Evolutionary conservation across 2,888 invertebrate genomes (phyloP), one percentile per base, ranked within the genome.

Genomic region (Archaeoteleia sp.): DNA sequence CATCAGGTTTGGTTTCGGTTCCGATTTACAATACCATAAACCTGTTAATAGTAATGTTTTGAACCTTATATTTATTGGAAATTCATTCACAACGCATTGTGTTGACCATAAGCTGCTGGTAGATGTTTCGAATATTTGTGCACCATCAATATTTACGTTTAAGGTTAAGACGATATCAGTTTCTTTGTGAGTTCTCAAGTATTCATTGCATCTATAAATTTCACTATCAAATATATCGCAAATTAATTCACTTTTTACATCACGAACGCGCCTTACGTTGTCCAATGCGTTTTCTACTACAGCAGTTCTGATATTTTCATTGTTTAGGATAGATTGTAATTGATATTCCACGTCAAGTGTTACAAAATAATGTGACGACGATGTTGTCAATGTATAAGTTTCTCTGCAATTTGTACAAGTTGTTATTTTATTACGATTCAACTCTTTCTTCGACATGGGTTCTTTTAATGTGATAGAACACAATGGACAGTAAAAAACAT

Each of bases 111-210:
- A 40, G 13, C 68, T 60, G 9, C n/a, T 29, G 6, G 32, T 46
- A 7, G 57, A 39, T 5, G 45, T 40, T 1, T 67, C 35, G 9
- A 66, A 66, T 15, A 67, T 35, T 20, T 42, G 17, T 2, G 57
- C 60, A 1, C 60, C 71, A 42, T 73, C 69, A 6, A 51, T 62
- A 29, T 67, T 73, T 0, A 60, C n/a, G 32, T 67, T 70, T 2
- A 58, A 37, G 1, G 70, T 70, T 5, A 70, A 39, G 20, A 65
- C 37, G 17, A 57, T 43, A 7, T 27, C 15, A 25, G n/a, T n/a
- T n/a, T 45, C 49, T 35, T 23, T 2, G 27, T 34, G 13, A 7
- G 1, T 15, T 12, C 7, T 23, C 23, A 23, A 23, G 7, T 5
- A 23, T 23, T 9, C 1, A 51, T 37, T 54, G 12, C 42, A 25